These are phyloP conservation scores for Aphidius gifuensis DNA, from an alignment of 1,140 invertebrate genomes.

Conservation along the genomic window DNA sequence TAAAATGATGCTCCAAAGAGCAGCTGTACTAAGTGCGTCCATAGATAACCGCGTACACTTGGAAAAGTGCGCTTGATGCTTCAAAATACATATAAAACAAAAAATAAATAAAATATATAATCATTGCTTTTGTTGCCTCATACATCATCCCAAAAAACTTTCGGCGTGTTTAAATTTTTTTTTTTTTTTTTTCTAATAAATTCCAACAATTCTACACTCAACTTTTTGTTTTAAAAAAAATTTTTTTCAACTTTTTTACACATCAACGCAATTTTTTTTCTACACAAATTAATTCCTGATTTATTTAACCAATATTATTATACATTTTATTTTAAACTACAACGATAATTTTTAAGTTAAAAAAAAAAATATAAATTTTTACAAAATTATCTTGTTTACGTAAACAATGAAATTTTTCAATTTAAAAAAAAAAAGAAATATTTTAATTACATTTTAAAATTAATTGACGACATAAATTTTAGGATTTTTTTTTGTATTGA, in stretches of 20 bases:
- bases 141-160: slow-evolving; percentile 19
- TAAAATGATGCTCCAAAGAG: slow-evolving; percentile 30
- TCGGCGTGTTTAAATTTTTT: slow-evolving; percentile 10
- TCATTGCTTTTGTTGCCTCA: not conserved
- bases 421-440: too few species aligned
- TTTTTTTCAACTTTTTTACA: not conserved
- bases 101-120: slow-evolving; percentile 4
- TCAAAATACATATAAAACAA: not conserved
- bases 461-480: too few species aligned
- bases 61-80: slow-evolving; percentile 32
- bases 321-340: too few species aligned
- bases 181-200: not conserved
- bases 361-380: too few species aligned
- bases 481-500: too few species aligned
- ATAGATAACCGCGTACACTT: slow-evolving; percentile 45
- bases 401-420: too few species aligned
- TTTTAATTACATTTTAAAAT: too few species aligned
- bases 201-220: not conserved
- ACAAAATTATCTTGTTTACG: too few species aligned
- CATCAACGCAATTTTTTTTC: not conserved
- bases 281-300: not conserved
- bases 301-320: too few species aligned
- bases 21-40: slow-evolving; percentile 54
- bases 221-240: not conserved
- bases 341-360: too few species aligned